phyloP scores from a whole-genome alignment of 2,888 invertebrate genomes.

The Ophion obscuratus region DNA sequence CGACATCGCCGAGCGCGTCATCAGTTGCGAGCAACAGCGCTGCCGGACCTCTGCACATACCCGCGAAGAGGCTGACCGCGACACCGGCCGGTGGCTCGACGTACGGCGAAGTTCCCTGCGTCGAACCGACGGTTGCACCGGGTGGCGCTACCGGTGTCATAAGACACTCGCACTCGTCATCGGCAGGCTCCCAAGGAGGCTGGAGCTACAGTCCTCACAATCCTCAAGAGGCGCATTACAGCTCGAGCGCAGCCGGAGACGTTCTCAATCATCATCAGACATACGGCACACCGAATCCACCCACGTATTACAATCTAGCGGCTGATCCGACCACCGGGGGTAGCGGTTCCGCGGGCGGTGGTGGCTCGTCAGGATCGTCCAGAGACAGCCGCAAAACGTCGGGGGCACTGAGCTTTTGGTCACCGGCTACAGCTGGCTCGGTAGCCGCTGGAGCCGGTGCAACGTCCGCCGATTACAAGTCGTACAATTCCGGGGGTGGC shows the following conservation, averaged over 20 bases:
- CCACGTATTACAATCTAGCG: slow-evolving; percentile 90
- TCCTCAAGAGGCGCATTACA: slow-evolving; percentile 81
- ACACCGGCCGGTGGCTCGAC: slow-evolving; percentile 85
- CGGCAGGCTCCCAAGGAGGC: slow-evolving; percentile 84
- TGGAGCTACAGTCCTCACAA: slow-evolving; percentile 91
- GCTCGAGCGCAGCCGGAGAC: slow-evolving; percentile 86
- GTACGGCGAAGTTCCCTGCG: slow-evolving; percentile 83
- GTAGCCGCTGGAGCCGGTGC: slow-evolving; percentile 83
- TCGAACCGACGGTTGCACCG: slow-evolving; percentile 85
- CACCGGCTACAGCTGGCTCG: slow-evolving; percentile 85
- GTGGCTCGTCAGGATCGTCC: slow-evolving; percentile 82
- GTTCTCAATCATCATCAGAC: slow-evolving; percentile 87
- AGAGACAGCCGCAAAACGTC: slow-evolving; percentile 86
- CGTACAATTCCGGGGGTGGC: slow-evolving; percentile 86
- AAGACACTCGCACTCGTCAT: slow-evolving; percentile 87
- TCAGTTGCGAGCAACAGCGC: slow-evolving; percentile 88
- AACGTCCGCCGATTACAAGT: slow-evolving; percentile 84
- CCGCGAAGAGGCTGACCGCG: slow-evolving; percentile 90
- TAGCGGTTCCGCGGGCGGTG: neutral
- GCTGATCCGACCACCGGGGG: slow-evolving; percentile 84
- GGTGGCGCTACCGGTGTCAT: slow-evolving; percentile 89
- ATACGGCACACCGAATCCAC: slow-evolving; percentile 87
- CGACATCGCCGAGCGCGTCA: slow-evolving; percentile 87
- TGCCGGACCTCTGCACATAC: slow-evolving; percentile 94
- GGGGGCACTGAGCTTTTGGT: slow-evolving; percentile 89